Evolutionary conservation across 2,113 vertebrate species (phyloP), one percentile per base, ranked within the genome.

Genomic region (Excalfactoria chinensis): DNA sequence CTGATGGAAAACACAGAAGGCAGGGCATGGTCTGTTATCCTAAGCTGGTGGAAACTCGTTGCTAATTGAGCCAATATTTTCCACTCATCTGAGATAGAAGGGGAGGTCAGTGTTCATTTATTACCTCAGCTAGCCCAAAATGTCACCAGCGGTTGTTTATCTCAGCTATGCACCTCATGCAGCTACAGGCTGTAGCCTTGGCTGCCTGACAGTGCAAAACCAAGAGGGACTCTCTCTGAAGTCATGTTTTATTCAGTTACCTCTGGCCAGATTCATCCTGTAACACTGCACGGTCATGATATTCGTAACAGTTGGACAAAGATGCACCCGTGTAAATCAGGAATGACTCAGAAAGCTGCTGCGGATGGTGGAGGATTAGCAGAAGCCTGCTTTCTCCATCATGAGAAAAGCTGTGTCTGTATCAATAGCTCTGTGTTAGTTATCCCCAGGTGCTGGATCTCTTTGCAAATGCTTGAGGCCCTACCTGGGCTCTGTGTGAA

Each of bases 81-180:
- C 95, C 93, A 91, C 87, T 92, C 89, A 83, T 96, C 60, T 58
- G 53, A 95, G 93, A 93, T 93, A 91, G 75, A 56, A 51, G 55
- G 80, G 93, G 75, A 93, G 67, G 89, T 94, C 93, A 91, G 5
- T 5, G 69, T 43, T 93, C 90, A 90, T 84, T 94, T 96, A 95
- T 95, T 95, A 95, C 93, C 78, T 93, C 93, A 91, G 87, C 89
- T 95, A 89, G 94, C 89, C 89, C 44, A 18, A 81, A 89, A 56
- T 92, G 94, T 90, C 91, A 87, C 92, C 84, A 83, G 67, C 10
- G 55, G 59, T 89, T 95, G 87, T 93, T 94, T 94, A 93, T 92
- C 76, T 92, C 84, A n/a, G 89, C 77, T 67, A 15, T 62, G 85
- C 76, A 92, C 87, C 75, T 89, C 91, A 71, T 34, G 72, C 85